Percentiles rank a stretch among this genome's conserved stretches.
These are phyloP conservation scores for Autographa gamma DNA, from an alignment of 2,888 invertebrate species.

Conservation along the genomic window DNA sequence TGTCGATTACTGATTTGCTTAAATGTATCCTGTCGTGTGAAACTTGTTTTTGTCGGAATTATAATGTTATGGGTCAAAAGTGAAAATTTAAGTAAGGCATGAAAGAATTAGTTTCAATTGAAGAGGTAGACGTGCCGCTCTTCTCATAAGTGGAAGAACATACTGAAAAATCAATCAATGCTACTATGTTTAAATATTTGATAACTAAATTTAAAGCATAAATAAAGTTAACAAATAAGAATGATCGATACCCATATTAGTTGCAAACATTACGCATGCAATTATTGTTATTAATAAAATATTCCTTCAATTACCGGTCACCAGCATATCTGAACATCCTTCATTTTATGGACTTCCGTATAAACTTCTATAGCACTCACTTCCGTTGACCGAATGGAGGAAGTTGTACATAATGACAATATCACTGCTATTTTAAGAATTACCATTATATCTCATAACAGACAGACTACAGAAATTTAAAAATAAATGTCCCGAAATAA, in stretches of 20 bases:
- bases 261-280: conserved; percentile 3
- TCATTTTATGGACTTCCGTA: conserved; percentile 57
- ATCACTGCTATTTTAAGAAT: conserved; percentile 35
- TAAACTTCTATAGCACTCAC: conserved; percentile 45
- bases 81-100: too few species aligned
- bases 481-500: not conserved
- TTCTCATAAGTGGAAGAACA: too few species aligned
- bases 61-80: not conserved
- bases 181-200: too few species aligned
- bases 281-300: conserved; percentile 33
- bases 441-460: conserved; percentile 24
- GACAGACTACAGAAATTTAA: not conserved
- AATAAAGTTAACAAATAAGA: not conserved
- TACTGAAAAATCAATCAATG: too few species aligned
- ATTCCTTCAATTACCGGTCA: conserved; percentile 39
- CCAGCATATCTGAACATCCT: conserved; percentile 51
- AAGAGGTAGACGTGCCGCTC: too few species aligned
- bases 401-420: conserved; percentile 49
- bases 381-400: conserved; percentile 51
- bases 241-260: not conserved
- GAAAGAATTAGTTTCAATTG: too few species aligned
- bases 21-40: not conserved
- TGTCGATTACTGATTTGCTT: conserved; percentile 22
- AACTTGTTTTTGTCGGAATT: not conserved
- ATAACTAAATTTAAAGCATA: not conserved